Base-by-base conservation (phyloP, 1,140 invertebrate genomes). In the Maniola jurtina region DNA sequence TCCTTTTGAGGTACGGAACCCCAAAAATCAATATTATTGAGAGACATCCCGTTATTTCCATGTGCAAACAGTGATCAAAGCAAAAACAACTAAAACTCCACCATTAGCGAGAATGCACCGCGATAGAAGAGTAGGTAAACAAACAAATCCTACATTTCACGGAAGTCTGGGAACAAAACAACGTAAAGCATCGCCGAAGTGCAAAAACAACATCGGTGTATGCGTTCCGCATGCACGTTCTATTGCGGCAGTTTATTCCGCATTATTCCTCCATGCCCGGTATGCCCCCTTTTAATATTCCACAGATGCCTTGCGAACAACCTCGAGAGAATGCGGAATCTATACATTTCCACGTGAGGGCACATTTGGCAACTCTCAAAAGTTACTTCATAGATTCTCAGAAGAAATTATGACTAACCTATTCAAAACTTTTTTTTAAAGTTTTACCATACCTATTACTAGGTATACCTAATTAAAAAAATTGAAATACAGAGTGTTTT, bases 91-190 rank as follows among this genome's bases (percentile, higher is more conserved):
- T 13, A 55, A 15, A 55, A 55, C 52, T 34, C 5, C 11, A 34
- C 52, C 52, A 55, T 55, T 55, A 55, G 16, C 33, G 52, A 55
- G 52, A 55, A 55, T 52, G 48, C 48, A 14, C 48, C 16, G 9
- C 52, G 52, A 55, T 55, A 55, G 52, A 55, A 55, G 52, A 55
- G 52, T 45, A n/a, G 42, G 42, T 55, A 55, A 55, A 55, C 52
- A 55, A 55, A 55, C 52, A 55, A 55, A 55, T 55, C 52, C 16
- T 55, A 55, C 52, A 34, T 33, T 55, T 55, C 33, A 55, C 52
- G 16, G 52, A 34, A 34, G 52, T 55, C 52, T 55, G 52, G 13
- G 13, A 55, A 55, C 52, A 55, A 55, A 55, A 55, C 52, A 14
- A 55, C 52, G 52, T 34, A 55, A 55, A 55, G n/a, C 16, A 55